These are phyloP conservation scores for Psittacula echo DNA, from an alignment of 2,797 vertebrate species.

Conservation along the genomic window DNA sequence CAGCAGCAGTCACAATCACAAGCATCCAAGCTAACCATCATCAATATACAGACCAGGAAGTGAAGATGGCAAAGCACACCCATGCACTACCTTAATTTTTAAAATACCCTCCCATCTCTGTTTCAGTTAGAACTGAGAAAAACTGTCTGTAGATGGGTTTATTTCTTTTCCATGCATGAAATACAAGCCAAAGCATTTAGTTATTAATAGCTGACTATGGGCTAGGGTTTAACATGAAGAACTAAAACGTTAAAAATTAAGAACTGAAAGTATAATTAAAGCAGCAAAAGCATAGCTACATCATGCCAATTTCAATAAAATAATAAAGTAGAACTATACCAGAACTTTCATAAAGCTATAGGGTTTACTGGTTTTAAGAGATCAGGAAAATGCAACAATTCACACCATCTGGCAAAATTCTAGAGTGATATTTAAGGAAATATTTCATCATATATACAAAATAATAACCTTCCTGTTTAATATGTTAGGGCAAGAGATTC, in stretches of 20 bases:
- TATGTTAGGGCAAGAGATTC: not conserved
- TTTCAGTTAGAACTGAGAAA: not conserved
- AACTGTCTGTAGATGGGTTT: not conserved
- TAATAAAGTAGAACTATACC: not conserved
- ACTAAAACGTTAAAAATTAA: not conserved
- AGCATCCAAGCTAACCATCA: not conserved
- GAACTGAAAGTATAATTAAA: not conserved
- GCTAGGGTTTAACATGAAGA: not conserved
- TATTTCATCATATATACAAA: not conserved
- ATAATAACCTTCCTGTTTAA: not conserved
- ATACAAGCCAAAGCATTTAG: not conserved
- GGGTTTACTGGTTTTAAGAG: not conserved
- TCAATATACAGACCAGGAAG: accelerated
- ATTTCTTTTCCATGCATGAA: not conserved
- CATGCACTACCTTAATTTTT: not conserved
- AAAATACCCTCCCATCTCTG: not conserved
- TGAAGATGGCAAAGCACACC: not conserved
- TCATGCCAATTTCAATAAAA: not conserved
- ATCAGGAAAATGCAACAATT: not conserved
- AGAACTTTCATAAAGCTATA: not conserved
- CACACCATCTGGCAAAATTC: not conserved
- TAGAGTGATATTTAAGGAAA: not conserved
- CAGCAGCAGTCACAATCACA: not conserved
- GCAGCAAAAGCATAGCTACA: not conserved
- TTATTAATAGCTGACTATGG: not conserved